Percentiles rank a stretch among this genome's conserved stretches.
Conservation (phyloP, 2,888 invertebrate genomes). For the Idaea biselata region DNA sequence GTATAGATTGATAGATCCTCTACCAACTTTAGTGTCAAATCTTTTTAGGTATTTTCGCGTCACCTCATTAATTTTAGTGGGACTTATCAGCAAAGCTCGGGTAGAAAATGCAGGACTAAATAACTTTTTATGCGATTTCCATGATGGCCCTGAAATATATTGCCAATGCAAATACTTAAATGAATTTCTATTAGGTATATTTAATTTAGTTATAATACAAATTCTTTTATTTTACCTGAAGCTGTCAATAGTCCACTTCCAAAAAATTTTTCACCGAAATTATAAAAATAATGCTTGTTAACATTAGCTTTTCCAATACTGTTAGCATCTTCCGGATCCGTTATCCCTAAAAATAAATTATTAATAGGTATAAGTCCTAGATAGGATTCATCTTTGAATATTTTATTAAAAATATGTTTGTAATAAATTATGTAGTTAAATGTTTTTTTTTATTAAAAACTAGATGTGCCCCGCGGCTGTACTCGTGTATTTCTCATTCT, state of each 20-base stretch:
- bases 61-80: slow-evolving; percentile 9
- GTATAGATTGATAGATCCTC: slow-evolving; percentile 10
- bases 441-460: too few species aligned
- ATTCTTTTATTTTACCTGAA: slow-evolving; percentile 10
- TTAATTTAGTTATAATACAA: neutral
- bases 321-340: slow-evolving; percentile 18
- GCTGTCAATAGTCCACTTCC: slow-evolving; percentile 17
- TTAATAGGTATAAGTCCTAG: too few species aligned
- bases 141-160: slow-evolving; percentile 3
- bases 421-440: too few species aligned
- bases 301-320: slow-evolving; percentile 14
- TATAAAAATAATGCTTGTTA: slow-evolving; percentile 15
- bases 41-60: slow-evolving; percentile 2
- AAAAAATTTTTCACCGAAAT: slow-evolving; percentile 15
- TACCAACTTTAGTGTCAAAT: slow-evolving; percentile 5
- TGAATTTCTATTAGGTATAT: too few species aligned
- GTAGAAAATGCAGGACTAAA: slow-evolving; percentile 9
- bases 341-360: slow-evolving; percentile 14
- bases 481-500: too few species aligned
- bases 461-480: too few species aligned
- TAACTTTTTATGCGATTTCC: slow-evolving; percentile 12
- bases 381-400: too few species aligned
- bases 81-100: slow-evolving; percentile 4
- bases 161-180: too few species aligned
- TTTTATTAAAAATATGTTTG: too few species aligned